Conservation (phyloP, 2,888 invertebrate species). For the Carabus problematicus region DNA sequence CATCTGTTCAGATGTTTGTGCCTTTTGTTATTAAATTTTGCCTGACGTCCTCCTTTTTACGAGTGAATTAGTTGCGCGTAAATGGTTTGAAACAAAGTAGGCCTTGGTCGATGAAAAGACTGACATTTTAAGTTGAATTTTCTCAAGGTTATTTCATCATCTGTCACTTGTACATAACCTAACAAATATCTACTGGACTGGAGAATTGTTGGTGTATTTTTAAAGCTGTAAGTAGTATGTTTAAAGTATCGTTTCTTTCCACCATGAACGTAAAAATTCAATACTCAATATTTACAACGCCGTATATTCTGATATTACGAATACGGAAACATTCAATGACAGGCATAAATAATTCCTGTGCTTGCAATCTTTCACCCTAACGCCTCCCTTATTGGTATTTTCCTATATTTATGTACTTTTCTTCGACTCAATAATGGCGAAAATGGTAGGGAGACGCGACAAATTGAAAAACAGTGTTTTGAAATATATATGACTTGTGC, state of each 20-base stretch:
- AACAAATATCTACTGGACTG: not conserved
- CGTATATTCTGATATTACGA: slow-evolving; percentile 28
- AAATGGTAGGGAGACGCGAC: slow-evolving; percentile 12
- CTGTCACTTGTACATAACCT: not conserved
- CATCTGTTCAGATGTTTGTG: too few relatives aligned
- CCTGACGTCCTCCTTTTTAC: slow-evolving; percentile 4
- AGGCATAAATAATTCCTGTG: slow-evolving; percentile 30
- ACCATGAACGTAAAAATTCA: slow-evolving; percentile 20
- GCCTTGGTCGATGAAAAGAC: not conserved
- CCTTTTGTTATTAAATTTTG: slow-evolving; percentile 33
- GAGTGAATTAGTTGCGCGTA: slow-evolving; percentile 27
- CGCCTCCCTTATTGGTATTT: slow-evolving; percentile 38
- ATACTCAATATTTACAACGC: slow-evolving; percentile 32
- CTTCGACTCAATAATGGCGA: slow-evolving; percentile 32
- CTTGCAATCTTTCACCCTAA: slow-evolving; percentile 29
- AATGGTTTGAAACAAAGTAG: slow-evolving; percentile 28
- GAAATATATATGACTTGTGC: slow-evolving; percentile 28
- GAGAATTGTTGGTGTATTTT: not conserved
- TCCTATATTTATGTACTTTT: slow-evolving; percentile 37
- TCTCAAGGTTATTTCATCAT: not conserved
- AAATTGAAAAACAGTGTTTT: slow-evolving; percentile 38
- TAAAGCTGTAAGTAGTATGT: not conserved
- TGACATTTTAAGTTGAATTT: not conserved
- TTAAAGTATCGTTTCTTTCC: not conserved
- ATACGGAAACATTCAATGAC: slow-evolving; percentile 29